Evolutionary conservation across 2,888 invertebrate genomes (phyloP), one percentile per base, ranked within the genome.

Genomic region (Ctena decussata): DNA sequence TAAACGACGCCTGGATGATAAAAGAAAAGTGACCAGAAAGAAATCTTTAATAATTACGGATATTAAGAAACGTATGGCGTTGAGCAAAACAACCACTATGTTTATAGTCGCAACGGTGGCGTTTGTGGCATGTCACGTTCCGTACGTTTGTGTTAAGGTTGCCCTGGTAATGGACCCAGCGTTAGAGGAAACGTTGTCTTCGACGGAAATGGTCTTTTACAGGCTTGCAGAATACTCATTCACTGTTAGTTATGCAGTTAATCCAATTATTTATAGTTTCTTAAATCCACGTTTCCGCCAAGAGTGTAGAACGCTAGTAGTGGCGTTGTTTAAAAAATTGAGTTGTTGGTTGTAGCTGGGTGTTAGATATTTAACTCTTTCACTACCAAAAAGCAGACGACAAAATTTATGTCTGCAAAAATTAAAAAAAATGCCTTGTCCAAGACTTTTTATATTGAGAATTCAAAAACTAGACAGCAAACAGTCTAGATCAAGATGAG

Each of bases 181-280:
- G 8, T 32, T 70, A 27, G 60, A 57, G 0, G 35, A 69, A 77
- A 35, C 57, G 2, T 72, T 86, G 75, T 57, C 80, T 21, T n/a
- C 70, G 32, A 76, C 60, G 18, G 76, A 74, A 35, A 57, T 53
- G 1, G 71, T 72, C n/a, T 72, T 84, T 46, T 85, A 80, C 41
- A 46, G 69, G 37, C 80, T 89, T 32, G 84, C 82, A 1, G 46
- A 78, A 70, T 79, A 84, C 77, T 89, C 86, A 8, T 89, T 78
- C 60, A 76, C 82, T 24, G 72, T 89, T 11, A 89, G 89, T 44
- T 89, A 86, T 41, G 86, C 71, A 15, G 82, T 72, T 0, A 89
- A 89, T 78, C 89, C 89, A 21, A 24, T 89, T 6, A 89, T 89
- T 49, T 89, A 89, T 65, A 85, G 89, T 46, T 89, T 86, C 49